Base-by-base conservation (phyloP, 2,888 invertebrate species). In the Drosophila neonasuta region DNA sequence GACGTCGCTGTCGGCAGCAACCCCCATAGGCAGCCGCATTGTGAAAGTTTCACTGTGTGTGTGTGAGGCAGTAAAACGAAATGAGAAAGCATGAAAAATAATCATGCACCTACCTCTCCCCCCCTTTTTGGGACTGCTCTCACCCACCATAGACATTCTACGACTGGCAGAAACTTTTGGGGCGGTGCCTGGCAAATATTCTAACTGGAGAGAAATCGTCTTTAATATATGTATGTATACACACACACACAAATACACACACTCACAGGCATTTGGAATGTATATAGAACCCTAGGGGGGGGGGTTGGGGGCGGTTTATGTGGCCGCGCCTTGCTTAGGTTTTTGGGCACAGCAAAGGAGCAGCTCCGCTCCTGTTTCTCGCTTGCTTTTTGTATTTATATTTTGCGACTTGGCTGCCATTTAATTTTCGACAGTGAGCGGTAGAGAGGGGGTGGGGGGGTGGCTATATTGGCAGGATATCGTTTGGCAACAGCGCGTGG, bases 81-180 rank as follows among this genome's bases (percentile, higher is more conserved):
- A 81, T 80, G 86, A 68, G 76, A 84, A 81, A 84, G 73, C 79
- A 84, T 84, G 84, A 79, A 86, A 80, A 86, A 86, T 81, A 86
- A 81, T 80, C 74, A 77, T 61, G 77, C 77, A 64, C 63, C 74
- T 60, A 71, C 55, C 17, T 17, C 17, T 13, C n/a, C 17, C n/a
- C 17, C 9, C 4, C 15, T 6, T 24, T 24, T 24, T 24, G 24
- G 24, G 5, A 0, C 20, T 10, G n/a, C 29, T 56, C 32, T 15
- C 36, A 15, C 39, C 44, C 46, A n/a, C 34, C 52, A 39, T 20
- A 32, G 54, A 11, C 15, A 46, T 34, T 34, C 54, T 10, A 24
- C 51, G 59, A 74, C 74, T 69, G 59, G 69, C 64, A 55, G 52
- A 68, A 79, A 79, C 62, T 75, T 80, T 79, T 86, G 66, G 86